Evolutionary conservation across 2,888 invertebrate genomes (phyloP), one percentile per base, ranked within the genome.

Genomic region (Anthrax anthrax): DNA sequence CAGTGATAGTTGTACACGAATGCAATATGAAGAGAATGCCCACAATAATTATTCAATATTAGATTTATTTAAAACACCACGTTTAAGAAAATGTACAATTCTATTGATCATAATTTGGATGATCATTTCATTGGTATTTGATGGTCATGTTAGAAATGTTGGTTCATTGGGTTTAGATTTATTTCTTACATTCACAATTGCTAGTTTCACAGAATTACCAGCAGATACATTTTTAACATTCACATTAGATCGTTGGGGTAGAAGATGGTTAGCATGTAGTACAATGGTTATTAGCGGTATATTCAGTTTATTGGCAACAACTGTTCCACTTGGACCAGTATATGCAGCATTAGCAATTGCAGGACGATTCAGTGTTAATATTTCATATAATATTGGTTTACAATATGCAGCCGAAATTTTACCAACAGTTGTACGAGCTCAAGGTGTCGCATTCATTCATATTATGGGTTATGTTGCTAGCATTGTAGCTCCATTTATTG

Each of bases 381-480:
- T 89, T 43, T 84, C 89, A 0, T 90, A 90, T 67, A 90, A 89
- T 65, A 89, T 90, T 52, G 88, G 89, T 0, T 73, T 90, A 1
- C 90, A 90, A 55, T 91, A 89, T 65, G 89, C 88, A 0, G 89
- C 90, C 0, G 90, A 91, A 61, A 65, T 91, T 14, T 62, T 90
- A 12, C 90, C 90, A 0, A 91, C 90, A 0, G 88, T 89, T 1
- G 86, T 91, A 1, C 64, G 90, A 39, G 89, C 87, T 0, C 88
- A 89, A 61, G 89, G 88, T 0, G 85, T 90, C 0, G 86, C 88
- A 0, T 70, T 88, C 16, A 84, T 88, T 43, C 87, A 89, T 57
- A 86, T 88, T 47, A 85, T 87, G 84, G 89, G 89, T 36, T 88
- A 87, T 55, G 83, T 87, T 0, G 83, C 87, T 1, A 84, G 84